Percentiles rank a stretch among this genome's conserved stretches.
These are phyloP conservation scores for Labeo rohita DNA, from an alignment of 2,113 vertebrate species.

Conservation along the genomic window DNA sequence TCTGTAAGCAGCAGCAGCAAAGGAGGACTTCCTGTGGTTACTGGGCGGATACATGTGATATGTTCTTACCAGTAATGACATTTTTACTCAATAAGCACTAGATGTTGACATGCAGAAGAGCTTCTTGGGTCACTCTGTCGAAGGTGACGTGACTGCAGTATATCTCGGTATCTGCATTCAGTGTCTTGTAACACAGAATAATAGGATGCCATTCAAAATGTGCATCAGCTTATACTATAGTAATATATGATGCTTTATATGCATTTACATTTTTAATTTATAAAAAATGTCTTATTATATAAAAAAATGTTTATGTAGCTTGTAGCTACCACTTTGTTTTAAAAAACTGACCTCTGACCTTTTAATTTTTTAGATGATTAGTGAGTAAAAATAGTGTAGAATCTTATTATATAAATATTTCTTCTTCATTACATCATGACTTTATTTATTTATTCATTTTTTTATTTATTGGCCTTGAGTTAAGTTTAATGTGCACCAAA, in stretches of 20 bases:
- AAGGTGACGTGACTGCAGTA: neutral
- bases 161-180: neutral
- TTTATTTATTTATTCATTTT: neutral
- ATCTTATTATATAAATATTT: neutral
- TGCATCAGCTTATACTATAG: neutral
- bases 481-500: neutral
- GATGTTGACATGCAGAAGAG: slow-evolving; percentile 11
- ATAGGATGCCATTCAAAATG: neutral
- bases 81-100: slow-evolving; percentile 11
- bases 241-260: neutral
- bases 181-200: neutral
- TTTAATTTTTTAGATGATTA: neutral
- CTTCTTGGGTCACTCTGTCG: slow-evolving; percentile 13
- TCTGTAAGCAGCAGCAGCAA: slow-evolving; percentile 1
- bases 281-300: neutral
- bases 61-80: neutral
- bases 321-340: neutral
- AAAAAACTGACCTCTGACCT: neutral
- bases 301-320: neutral
- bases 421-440: neutral
- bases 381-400: neutral
- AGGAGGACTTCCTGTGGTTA: slow-evolving; percentile 71
- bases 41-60: slow-evolving; percentile 22
- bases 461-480: neutral
- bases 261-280: neutral